phyloP scores from a whole-genome alignment of 2,113 vertebrate genomes.

The Catharus fuscescens region DNA sequence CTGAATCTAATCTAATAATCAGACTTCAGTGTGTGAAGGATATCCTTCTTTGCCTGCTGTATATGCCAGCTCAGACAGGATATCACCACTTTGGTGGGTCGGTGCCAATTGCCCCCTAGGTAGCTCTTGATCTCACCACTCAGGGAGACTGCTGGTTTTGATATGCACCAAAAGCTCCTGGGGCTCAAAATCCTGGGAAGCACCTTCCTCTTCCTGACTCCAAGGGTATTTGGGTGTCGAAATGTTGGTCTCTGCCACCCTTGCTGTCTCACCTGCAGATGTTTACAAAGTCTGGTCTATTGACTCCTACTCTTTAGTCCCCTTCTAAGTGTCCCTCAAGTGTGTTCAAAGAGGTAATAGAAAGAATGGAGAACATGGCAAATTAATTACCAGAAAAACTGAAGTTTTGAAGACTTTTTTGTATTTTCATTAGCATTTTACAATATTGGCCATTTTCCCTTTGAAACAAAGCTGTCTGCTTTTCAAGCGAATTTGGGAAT shows the following conservation, averaged over 20 bases:
- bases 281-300: background rate
- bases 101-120: background rate
- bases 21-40: background rate
- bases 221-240: fast-evolving
- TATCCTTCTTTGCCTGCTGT: background rate
- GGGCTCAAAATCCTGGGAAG: background rate
- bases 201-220: background rate
- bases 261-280: background rate
- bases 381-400: background rate
- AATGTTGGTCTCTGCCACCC: background rate
- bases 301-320: background rate
- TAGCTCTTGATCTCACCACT: background rate
- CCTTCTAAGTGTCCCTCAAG: background rate
- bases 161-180: background rate
- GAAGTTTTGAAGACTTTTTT: background rate
- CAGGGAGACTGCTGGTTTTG: background rate
- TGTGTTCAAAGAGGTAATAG: background rate
- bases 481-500: background rate
- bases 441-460: background rate
- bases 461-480: background rate
- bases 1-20: background rate
- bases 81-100: background rate
- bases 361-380: background rate
- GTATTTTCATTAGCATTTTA: background rate
- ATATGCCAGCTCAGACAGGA: background rate